These are phyloP conservation scores for Rhizomys pruinosus DNA, from an alignment of 2,113 vertebrate species.

Conservation along the genomic window DNA sequence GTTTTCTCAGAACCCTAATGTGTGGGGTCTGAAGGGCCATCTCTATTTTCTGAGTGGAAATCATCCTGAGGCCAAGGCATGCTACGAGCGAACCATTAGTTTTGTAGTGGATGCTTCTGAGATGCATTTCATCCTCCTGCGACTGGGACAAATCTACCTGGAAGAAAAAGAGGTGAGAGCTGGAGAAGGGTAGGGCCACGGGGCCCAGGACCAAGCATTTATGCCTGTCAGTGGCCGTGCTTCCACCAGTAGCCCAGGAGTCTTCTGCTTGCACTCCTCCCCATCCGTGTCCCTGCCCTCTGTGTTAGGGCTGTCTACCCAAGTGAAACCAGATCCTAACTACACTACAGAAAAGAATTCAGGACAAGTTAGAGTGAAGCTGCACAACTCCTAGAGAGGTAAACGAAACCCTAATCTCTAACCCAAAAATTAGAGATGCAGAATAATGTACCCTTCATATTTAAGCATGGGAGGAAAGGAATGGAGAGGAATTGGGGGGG, in stretches of 20 bases:
- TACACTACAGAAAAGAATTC: not conserved
- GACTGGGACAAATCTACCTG: slow-evolving; percentile 92
- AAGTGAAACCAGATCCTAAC: no score
- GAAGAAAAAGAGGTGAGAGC: slow-evolving; percentile 86
- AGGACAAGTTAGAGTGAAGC: not conserved
- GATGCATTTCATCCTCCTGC: slow-evolving; percentile 89
- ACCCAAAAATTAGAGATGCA: not conserved
- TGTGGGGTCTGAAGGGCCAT: slow-evolving; percentile 94
- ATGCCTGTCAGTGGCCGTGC: not conserved
- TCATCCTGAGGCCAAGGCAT: slow-evolving; percentile 87
- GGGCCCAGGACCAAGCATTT: not conserved
- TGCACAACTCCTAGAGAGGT: no score
- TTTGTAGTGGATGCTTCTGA: slow-evolving; percentile 88
- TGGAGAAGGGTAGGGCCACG: not conserved
- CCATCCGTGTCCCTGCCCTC: not conserved
- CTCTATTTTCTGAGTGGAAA: slow-evolving; percentile 87
- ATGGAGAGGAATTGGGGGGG: no score
- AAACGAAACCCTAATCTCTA: no score
- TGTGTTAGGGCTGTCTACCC: no score
- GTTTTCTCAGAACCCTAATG: slow-evolving; percentile 88
- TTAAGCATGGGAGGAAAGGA: not conserved
- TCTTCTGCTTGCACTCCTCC: no score
- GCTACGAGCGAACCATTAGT: slow-evolving; percentile 91
- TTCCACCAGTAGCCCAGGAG: no score
- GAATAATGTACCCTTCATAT: not conserved